Base-by-base conservation (phyloP, 2,888 invertebrate species). In the Coenonympha arcania region DNA sequence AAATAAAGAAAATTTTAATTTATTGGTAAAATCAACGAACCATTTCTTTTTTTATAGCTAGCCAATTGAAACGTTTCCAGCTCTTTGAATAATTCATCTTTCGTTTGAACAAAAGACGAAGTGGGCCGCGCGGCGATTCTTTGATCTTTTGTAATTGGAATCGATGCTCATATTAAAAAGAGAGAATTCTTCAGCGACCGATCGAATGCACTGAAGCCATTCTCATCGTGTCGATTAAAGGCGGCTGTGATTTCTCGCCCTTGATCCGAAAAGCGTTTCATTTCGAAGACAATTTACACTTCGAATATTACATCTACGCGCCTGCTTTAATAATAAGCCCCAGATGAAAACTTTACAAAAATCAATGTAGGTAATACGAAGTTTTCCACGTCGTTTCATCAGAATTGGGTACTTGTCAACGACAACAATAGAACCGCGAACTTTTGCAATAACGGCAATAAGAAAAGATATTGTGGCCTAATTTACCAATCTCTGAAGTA, bases 81-180 rank as follows among this genome's bases (percentile, higher is more conserved):
- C 75, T 83, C 84, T 84, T 74, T 86, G 86, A 85, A 86, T 86
- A 81, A 86, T 86, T 86, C 86, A 86, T 84, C 85, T 84, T 84
- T 86, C 83, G 62, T 84, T 86, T 85, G 85, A 86, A 86, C 86
- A 86, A 86, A n/a, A 85, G 86, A 86, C 85, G 85, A 82, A 85
- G 64, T 65, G 84, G 84, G 85, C 83, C 81, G 83, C 78, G 78
- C 81, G 84, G 81, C 84, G 82, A 86, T 85, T 85, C 86, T 86
- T 86, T 86, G 86, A 86, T 86, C 86, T 86, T 86, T 86, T 86
- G 86, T 86, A 86, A 86, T 86, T 86, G 85, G 82, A 86, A 86
- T 86, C 86, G 86, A 86, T 86, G 86, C 85, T 85, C 84, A 82
- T 84, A 85, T 85, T 86, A 85, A 85, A 86, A 85, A 83, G 83